Conservation (phyloP, 2,888 invertebrate species). For the Polyploca ridens region DNA sequence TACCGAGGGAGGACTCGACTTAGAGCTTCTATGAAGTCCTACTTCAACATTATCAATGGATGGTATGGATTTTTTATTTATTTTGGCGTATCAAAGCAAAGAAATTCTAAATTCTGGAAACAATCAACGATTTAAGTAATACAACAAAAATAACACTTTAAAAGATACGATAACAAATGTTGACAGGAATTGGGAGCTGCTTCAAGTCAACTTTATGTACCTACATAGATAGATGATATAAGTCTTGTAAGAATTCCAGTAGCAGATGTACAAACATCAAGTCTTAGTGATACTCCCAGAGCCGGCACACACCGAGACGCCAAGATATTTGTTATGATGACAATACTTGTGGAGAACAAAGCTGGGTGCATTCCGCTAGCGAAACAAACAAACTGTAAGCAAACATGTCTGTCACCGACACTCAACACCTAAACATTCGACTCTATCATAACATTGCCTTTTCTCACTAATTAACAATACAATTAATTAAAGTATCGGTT, state of each 20-base stretch:
- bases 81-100: background rate
- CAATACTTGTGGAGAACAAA: conserved; percentile 36
- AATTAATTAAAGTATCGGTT: conserved; percentile 16
- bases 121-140: background rate
- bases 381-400: conserved; percentile 22
- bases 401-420: conserved; percentile 35
- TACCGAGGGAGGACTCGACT: background rate
- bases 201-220: background rate
- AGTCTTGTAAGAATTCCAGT: conserved; percentile 8
- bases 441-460: conserved; percentile 28
- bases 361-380: conserved; percentile 46
- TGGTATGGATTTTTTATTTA: background rate
- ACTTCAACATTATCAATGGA: background rate
- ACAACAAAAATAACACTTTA: background rate
- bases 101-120: background rate
- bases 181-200: background rate
- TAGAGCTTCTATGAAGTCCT: conserved; percentile 1
- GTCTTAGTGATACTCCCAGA: conserved; percentile 24
- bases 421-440: conserved; percentile 37
- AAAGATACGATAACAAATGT: background rate
- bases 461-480: conserved; percentile 20
- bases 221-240: background rate
- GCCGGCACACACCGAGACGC: conserved; percentile 30
- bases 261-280: conserved; percentile 13
- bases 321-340: conserved; percentile 46